Conservation (phyloP, 2,797 vertebrate species). For the Tenualosa ilisha region DNA sequence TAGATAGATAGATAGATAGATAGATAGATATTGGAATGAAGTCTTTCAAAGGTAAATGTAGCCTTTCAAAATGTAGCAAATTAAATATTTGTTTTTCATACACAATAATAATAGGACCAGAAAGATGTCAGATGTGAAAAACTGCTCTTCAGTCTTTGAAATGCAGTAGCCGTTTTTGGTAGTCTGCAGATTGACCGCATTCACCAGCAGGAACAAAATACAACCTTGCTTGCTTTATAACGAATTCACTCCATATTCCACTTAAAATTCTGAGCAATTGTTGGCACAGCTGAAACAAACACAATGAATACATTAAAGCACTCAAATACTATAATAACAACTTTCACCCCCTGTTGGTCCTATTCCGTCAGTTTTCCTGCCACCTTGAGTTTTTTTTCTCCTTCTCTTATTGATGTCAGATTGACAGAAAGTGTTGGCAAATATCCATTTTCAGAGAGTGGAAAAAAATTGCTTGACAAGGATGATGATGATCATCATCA, state of each 20-base stretch:
- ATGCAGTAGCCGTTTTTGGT: background rate
- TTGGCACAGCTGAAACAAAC: constrained; percentile 3
- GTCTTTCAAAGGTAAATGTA: background rate
- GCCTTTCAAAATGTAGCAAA: background rate
- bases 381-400: background rate
- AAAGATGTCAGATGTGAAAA: background rate
- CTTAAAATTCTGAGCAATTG: constrained; percentile 14
- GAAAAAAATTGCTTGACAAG: background rate
- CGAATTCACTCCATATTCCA: background rate
- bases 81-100: background rate
- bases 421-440: background rate
- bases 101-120: background rate
- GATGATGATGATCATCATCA: background rate
- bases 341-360: background rate
- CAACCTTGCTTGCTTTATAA: background rate
- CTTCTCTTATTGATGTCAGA: background rate
- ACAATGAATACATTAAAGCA: background rate
- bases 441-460: background rate
- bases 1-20: background rate
- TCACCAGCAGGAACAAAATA: background rate
- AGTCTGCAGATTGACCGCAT: background rate
- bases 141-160: background rate
- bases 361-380: background rate
- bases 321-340: background rate
- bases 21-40: background rate